Evolutionary conservation across 2,888 invertebrate species (phyloP).

Genomic region (Ecliptopera silaceata): DNA sequence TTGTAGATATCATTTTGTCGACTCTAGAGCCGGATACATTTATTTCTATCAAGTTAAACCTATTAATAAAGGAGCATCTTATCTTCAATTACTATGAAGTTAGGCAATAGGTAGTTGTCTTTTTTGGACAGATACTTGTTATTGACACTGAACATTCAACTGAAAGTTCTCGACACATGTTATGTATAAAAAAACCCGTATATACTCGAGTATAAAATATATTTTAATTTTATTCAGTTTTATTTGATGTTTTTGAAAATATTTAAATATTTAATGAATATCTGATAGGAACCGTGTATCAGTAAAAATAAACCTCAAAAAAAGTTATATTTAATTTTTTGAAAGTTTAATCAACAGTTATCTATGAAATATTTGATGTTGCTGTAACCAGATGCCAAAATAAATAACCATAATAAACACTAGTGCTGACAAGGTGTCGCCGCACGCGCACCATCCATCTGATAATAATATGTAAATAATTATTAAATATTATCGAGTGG

Average conservation of each 20-base stretch:
- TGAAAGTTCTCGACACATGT: background rate
- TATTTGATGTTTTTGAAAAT: too few relatives aligned
- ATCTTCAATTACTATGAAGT: conserved; percentile 3
- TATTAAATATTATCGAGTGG: conserved; percentile 78
- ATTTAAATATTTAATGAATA: too few relatives aligned
- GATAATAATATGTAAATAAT: conserved; percentile 80
- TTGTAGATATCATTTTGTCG: conserved; percentile 23
- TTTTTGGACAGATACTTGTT: background rate
- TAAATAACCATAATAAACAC: conserved; percentile 57
- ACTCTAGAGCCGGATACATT: conserved; percentile 36
- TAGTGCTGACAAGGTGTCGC: conserved; percentile 57
- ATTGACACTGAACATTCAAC: background rate
- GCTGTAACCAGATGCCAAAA: conserved; percentile 51
- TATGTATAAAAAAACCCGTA: too few relatives aligned
- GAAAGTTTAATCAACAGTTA: conserved; percentile 14
- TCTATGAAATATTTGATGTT: conserved; percentile 26
- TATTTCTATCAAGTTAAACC: conserved; percentile 22
- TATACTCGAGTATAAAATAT: too few relatives aligned
- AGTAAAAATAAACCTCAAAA: too few relatives aligned
- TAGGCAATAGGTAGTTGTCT: background rate
- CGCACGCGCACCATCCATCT: conserved; percentile 71
- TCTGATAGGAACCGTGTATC: too few relatives aligned
- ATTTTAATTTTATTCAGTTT: too few relatives aligned
- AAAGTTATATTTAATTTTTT: background rate
- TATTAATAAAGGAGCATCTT: conserved; percentile 16